phyloP scores from a whole-genome alignment of 2,888 invertebrate genomes.

The Tupiocoris notatus region DNA sequence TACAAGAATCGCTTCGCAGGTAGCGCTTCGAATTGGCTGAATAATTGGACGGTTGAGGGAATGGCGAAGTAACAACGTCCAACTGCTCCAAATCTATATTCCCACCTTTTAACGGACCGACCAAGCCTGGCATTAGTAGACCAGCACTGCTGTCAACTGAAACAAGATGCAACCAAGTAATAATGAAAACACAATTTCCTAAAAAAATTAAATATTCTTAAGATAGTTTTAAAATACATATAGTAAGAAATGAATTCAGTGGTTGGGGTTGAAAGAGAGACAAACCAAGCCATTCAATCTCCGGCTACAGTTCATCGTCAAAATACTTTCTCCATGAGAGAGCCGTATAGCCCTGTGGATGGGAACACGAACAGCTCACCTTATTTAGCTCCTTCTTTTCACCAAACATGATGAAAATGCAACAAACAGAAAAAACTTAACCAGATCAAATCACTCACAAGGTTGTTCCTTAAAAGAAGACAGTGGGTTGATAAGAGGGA shows the following conservation, averaged over 20 bases:
- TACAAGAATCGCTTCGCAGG: constrained; percentile 49
- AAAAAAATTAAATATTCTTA: no score
- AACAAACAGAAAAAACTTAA: not conserved
- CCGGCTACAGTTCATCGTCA: no score
- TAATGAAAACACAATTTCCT: no score
- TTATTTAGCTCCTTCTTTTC: not conserved
- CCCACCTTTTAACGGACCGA: constrained; percentile 45
- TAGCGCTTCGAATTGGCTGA: constrained; percentile 41
- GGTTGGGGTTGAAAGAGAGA: no score
- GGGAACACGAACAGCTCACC: not conserved
- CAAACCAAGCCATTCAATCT: no score
- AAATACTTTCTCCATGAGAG: no score
- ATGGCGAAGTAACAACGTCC: constrained; percentile 35
- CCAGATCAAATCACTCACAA: constrained; percentile 49
- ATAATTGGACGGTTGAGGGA: constrained; percentile 5
- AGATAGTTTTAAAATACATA: no score
- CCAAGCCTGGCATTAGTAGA: constrained; percentile 58
- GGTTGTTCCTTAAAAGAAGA: constrained; percentile 50
- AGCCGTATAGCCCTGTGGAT: no score
- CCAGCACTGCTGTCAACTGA: constrained; percentile 57
- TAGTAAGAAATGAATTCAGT: no score
- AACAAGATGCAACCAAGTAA: constrained; percentile 4
- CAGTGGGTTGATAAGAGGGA: constrained; percentile 51
- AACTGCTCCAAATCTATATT: constrained; percentile 44
- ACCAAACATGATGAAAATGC: not conserved